Percentiles rank a stretch among this genome's conserved stretches.
Conservation (phyloP, 2,888 invertebrate genomes). For the Nephrotoma guestfalica region DNA sequence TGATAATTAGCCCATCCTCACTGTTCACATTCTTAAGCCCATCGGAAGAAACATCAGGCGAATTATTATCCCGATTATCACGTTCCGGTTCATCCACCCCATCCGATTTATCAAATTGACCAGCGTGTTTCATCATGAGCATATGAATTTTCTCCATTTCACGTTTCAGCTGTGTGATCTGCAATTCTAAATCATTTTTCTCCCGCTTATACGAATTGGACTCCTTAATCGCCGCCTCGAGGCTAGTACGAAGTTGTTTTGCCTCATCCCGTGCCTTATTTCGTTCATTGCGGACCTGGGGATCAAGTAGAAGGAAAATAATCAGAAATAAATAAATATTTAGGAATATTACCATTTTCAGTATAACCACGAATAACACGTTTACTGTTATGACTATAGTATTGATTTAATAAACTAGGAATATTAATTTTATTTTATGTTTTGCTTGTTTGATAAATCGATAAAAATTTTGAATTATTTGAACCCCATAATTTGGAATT, state of each 20-base stretch:
- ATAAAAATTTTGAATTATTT: background rate
- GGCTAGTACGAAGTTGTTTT: constrained; percentile 62
- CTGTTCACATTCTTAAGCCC: constrained; percentile 33
- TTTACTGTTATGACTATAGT: background rate
- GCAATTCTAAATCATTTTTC: constrained; percentile 60
- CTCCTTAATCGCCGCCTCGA: constrained; percentile 67
- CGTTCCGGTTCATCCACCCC: constrained; percentile 29
- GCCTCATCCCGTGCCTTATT: constrained; percentile 87
- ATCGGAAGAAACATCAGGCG: constrained; percentile 32
- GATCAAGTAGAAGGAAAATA: background rate
- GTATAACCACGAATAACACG: background rate
- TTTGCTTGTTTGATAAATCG: background rate
- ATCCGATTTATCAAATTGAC: constrained; percentile 44
- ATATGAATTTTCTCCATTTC: constrained; percentile 69
- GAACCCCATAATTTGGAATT: background rate
- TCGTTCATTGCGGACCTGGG: constrained; percentile 68
- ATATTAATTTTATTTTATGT: background rate
- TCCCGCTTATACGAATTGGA: constrained; percentile 57
- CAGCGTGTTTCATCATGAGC: constrained; percentile 50
- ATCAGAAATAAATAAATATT: background rate
- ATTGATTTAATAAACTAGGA: background rate
- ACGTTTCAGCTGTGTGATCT: constrained; percentile 59
- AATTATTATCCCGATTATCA: constrained; percentile 29
- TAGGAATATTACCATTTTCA: background rate
- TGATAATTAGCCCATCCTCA: constrained; percentile 28